Conservation (phyloP, 2,888 invertebrate species). For the Nomada ruficornis region DNA sequence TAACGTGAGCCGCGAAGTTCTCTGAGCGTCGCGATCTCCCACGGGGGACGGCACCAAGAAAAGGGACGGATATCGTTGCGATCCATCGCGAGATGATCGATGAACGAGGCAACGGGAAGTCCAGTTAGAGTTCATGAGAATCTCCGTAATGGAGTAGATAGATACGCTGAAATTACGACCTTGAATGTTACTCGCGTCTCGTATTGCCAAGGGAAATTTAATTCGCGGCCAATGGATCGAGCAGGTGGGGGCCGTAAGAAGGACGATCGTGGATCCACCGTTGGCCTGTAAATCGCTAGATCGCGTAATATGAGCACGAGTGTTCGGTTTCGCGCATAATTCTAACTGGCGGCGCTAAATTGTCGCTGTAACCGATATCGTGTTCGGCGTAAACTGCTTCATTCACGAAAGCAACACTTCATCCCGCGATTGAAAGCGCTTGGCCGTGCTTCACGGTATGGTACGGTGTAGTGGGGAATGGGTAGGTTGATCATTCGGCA, state of each 20-base stretch:
- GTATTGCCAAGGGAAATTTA: constrained; percentile 75
- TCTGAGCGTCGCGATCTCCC: background rate
- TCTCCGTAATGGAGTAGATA: constrained; percentile 72
- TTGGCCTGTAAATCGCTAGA: constrained; percentile 73
- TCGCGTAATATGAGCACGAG: constrained; percentile 74
- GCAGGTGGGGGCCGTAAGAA: background rate
- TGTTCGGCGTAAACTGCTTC: constrained; percentile 67
- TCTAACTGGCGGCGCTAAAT: constrained; percentile 77
- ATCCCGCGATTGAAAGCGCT: constrained; percentile 26
- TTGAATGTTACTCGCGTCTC: constrained; percentile 75
- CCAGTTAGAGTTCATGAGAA: constrained; percentile 72
- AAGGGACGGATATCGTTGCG: constrained; percentile 9
- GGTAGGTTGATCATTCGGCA: constrained; percentile 2
- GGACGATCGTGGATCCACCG: constrained; percentile 37
- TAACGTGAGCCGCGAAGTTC: background rate
- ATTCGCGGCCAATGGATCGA: constrained; percentile 63
- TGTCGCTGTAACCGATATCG: constrained; percentile 75
- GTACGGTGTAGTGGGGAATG: background rate
- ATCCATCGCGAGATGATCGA: constrained; percentile 47
- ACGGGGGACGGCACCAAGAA: background rate
- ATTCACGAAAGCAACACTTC: constrained; percentile 63
- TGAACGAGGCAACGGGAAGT: constrained; percentile 61
- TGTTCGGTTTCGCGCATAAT: constrained; percentile 80
- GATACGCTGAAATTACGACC: constrained; percentile 75
- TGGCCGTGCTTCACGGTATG: background rate